Evolutionary conservation across 2,113 vertebrate species (phyloP).

Genomic region (Hydropotes inermis): DNA sequence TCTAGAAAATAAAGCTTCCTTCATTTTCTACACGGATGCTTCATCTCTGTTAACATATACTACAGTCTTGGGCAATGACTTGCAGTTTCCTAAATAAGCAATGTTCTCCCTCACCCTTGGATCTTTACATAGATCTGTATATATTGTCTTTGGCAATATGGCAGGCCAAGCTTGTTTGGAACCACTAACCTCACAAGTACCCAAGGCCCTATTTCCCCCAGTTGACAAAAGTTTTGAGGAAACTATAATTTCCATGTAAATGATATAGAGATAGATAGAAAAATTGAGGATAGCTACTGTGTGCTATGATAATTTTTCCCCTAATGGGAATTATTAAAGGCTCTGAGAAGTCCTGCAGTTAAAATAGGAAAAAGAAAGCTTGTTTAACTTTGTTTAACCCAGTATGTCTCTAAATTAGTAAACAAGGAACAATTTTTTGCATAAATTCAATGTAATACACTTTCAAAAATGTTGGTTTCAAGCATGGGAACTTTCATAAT

Average conservation of each 20-base stretch:
- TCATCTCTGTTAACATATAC: background rate
- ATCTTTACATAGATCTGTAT: background rate
- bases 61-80: background rate
- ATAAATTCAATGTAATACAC: background rate
- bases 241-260: background rate
- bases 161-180: background rate
- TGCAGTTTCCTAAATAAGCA: background rate
- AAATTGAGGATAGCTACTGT: background rate
- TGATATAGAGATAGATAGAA: background rate
- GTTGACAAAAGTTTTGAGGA: background rate
- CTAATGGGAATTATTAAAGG: background rate
- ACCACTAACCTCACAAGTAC: background rate
- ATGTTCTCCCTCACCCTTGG: background rate
- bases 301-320: background rate
- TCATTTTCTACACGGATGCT: background rate
- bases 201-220: background rate
- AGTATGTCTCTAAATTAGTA: background rate
- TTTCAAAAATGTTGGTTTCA: background rate
- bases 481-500: background rate
- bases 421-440: background rate
- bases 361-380: background rate
- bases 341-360: background rate
- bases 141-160: background rate
- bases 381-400: background rate
- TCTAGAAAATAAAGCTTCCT: background rate